Evolutionary conservation across 2,113 vertebrate species (phyloP).

Genomic region (Gambusia holbrooki): DNA sequence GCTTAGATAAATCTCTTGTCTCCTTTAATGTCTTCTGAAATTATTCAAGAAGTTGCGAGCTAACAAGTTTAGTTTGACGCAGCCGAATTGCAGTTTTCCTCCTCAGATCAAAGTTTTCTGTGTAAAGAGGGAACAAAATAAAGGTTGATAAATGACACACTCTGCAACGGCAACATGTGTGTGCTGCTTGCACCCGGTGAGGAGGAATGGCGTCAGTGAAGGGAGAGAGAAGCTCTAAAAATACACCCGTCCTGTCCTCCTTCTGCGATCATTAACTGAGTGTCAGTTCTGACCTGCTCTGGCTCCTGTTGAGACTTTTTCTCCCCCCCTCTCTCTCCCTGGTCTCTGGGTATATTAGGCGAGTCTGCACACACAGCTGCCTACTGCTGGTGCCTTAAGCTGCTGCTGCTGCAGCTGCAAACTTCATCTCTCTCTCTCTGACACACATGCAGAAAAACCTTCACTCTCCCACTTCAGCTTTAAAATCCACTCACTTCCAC

Average conservation of each 20-base stretch:
- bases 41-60: background rate
- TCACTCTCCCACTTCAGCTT: constrained; percentile 9
- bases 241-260: constrained; percentile 60
- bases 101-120: background rate
- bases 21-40: background rate
- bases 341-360: constrained; percentile 51
- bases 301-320: constrained; percentile 9
- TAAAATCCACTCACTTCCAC: constrained; percentile 33
- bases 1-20: background rate
- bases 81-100: background rate
- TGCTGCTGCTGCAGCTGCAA: constrained; percentile 6
- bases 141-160: background rate
- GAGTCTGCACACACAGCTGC: constrained; percentile 28
- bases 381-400: constrained; percentile 44
- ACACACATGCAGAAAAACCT: constrained; percentile 2
- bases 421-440: constrained; percentile 9
- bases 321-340: background rate
- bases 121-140: background rate
- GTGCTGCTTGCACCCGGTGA: constrained; percentile 37
- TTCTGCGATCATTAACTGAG: constrained; percentile 43
- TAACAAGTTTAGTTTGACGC: background rate
- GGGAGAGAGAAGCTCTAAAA: constrained; percentile 54
- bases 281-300: constrained; percentile 32
- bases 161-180: background rate
- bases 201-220: constrained; percentile 5